A percentile compares a stretch with the other conserved stretches of the same genome.
Conservation (phyloP, 2,888 invertebrate genomes). For the Glaucopsyche alexis region DNA sequence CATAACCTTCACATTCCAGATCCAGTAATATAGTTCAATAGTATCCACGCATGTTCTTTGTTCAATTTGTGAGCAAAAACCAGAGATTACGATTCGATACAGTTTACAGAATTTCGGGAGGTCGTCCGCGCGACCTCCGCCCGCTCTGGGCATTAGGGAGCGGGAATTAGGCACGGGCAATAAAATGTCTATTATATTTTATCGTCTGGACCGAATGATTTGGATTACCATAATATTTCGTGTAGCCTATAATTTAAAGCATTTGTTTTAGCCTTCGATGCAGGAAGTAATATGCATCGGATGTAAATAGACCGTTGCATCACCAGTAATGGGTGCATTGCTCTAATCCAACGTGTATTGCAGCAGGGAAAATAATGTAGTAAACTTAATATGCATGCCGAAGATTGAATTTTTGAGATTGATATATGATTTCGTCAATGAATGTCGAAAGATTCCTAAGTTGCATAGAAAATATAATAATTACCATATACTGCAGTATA, state of each 20-base stretch:
- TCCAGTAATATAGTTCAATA: conserved; percentile 18
- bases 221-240: conserved; percentile 12
- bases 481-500: neutral
- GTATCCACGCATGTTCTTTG: conserved; percentile 34
- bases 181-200: conserved; percentile 47
- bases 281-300: conserved; percentile 5
- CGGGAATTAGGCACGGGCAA: conserved; percentile 56
- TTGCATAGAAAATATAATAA: neutral
- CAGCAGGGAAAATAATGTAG: neutral
- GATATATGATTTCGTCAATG: neutral
- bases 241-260: conserved; percentile 6
- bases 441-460: neutral
- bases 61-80: conserved; percentile 14
- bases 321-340: conserved; percentile 8
- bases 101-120: conserved; percentile 18
- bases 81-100: conserved; percentile 21
- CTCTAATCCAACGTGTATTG: neutral
- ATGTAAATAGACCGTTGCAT: conserved; percentile 16
- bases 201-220: conserved; percentile 23
- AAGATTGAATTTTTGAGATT: neutral
- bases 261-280: conserved; percentile 1
- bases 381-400: neutral
- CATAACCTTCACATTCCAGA: neutral
- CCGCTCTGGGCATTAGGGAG: conserved; percentile 55
- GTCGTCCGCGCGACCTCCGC: conserved; percentile 27